Percentiles rank a stretch among this genome's conserved stretches.
These are phyloP conservation scores for Trachelus tabidus DNA, from an alignment of 2,888 invertebrate genomes.

Conservation along the genomic window DNA sequence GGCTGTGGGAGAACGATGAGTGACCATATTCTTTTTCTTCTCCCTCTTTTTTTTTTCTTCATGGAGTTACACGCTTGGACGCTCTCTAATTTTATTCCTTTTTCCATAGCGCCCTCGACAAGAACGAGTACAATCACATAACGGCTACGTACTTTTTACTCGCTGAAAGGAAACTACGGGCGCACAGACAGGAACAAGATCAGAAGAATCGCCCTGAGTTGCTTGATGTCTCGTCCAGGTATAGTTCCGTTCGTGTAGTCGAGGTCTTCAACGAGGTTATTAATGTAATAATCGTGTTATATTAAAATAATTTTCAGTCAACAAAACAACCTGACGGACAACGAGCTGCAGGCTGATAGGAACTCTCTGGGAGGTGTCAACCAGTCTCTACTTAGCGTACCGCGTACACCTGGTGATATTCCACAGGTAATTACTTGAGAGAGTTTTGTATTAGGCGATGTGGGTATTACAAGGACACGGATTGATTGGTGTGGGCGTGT, in stretches of 20 bases:
- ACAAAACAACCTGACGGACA: slow-evolving; percentile 43
- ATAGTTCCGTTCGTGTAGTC: slow-evolving; percentile 4
- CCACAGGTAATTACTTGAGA: slow-evolving; percentile 69
- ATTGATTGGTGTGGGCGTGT: slow-evolving; percentile 3
- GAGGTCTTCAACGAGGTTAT: background rate
- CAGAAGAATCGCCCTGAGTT: slow-evolving; percentile 67
- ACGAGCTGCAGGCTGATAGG: slow-evolving; percentile 46
- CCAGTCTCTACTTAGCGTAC: slow-evolving; percentile 70
- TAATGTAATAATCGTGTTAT: background rate
- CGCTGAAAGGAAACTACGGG: slow-evolving; percentile 90
- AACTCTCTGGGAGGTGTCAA: slow-evolving; percentile 51
- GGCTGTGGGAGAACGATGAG: background rate
- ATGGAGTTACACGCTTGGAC: background rate
- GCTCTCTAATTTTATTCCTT: slow-evolving; percentile 6
- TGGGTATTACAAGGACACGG: slow-evolving; percentile 15
- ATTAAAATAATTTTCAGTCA: slow-evolving; percentile 37
- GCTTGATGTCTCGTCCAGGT: slow-evolving; percentile 56
- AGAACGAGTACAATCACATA: slow-evolving; percentile 97
- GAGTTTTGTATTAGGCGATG: background rate
- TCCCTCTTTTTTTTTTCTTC: slow-evolving; percentile 1
- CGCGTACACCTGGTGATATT: slow-evolving; percentile 77
- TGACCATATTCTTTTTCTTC: slow-evolving; percentile 8
- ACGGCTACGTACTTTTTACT: slow-evolving; percentile 98
- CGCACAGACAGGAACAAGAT: slow-evolving; percentile 76
- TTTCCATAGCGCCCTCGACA: slow-evolving; percentile 82